Evolutionary conservation across 2,797 vertebrate species (phyloP).

Genomic region (Merluccius polli): DNA sequence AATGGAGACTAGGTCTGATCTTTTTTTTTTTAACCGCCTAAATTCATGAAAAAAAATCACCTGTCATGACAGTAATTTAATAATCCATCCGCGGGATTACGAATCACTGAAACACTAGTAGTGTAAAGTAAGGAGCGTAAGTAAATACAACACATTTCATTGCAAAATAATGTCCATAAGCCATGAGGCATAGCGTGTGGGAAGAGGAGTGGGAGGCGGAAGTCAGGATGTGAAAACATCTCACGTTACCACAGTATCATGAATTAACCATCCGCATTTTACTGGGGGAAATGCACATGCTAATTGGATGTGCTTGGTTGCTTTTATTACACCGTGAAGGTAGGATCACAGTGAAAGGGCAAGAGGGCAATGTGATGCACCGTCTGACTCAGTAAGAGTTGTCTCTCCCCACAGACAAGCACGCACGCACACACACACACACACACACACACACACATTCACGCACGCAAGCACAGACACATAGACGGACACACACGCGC

Average conservation of each 20-base stretch:
- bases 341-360: slow-evolving; percentile 60
- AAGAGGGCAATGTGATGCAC: slow-evolving; percentile 50
- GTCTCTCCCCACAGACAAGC: slow-evolving; percentile 23
- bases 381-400: slow-evolving; percentile 55
- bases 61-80: not conserved
- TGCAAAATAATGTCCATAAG: slow-evolving; percentile 13
- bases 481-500: slow-evolving; percentile 19
- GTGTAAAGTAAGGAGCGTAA: not conserved
- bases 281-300: slow-evolving; percentile 62
- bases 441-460: slow-evolving; percentile 13
- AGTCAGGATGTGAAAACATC: slow-evolving; percentile 44
- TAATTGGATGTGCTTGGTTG: slow-evolving; percentile 64
- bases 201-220: not conserved
- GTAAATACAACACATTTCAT: not conserved
- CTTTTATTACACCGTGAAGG: slow-evolving; percentile 62
- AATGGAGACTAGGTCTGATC: not conserved
- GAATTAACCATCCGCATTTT: slow-evolving; percentile 63
- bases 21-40: not conserved
- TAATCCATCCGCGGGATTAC: not conserved
- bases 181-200: not conserved
- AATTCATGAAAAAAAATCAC: not conserved
- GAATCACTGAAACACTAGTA: not conserved
- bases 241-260: slow-evolving; percentile 45
- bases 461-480: slow-evolving; percentile 19
- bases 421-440: slow-evolving; percentile 1